phyloP scores from a whole-genome alignment of 2,888 invertebrate species.

The Calameuta idolon region DNA sequence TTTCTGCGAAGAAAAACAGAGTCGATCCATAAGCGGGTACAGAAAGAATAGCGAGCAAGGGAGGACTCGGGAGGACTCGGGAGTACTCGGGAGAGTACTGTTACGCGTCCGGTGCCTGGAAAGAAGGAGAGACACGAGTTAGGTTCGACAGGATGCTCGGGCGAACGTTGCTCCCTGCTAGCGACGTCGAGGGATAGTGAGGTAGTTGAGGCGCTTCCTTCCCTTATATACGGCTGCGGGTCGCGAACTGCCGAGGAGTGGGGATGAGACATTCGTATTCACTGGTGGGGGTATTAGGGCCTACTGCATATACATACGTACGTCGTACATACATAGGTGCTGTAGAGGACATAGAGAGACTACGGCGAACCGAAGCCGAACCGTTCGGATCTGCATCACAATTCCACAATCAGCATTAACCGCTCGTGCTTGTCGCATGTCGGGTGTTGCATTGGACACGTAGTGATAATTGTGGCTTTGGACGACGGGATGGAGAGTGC shows the following conservation, averaged over 20 bases:
- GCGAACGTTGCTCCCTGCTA: neutral
- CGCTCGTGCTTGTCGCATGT: slow-evolving; percentile 40
- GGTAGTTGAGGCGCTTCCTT: neutral
- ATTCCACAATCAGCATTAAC: slow-evolving; percentile 57
- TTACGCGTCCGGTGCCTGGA: neutral
- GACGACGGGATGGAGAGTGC: slow-evolving; percentile 34
- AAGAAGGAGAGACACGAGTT: neutral
- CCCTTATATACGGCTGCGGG: neutral
- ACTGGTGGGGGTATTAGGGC: neutral
- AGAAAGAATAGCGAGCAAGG: neutral
- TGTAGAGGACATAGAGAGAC: neutral
- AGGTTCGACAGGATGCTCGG: neutral
- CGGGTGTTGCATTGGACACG: slow-evolving; percentile 29
- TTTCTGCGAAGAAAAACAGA: neutral
- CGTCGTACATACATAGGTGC: neutral
- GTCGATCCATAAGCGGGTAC: neutral
- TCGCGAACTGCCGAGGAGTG: neutral
- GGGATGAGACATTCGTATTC: neutral
- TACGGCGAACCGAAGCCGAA: slow-evolving; percentile 13
- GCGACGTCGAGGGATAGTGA: neutral
- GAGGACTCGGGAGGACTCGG: neutral
- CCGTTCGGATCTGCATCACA: slow-evolving; percentile 50
- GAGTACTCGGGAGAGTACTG: too few species aligned
- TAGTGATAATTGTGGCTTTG: slow-evolving; percentile 54
- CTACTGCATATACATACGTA: neutral